These are phyloP conservation scores for Gymnocheta viridis DNA, from an alignment of 2,888 invertebrate species.

Conservation along the genomic window DNA sequence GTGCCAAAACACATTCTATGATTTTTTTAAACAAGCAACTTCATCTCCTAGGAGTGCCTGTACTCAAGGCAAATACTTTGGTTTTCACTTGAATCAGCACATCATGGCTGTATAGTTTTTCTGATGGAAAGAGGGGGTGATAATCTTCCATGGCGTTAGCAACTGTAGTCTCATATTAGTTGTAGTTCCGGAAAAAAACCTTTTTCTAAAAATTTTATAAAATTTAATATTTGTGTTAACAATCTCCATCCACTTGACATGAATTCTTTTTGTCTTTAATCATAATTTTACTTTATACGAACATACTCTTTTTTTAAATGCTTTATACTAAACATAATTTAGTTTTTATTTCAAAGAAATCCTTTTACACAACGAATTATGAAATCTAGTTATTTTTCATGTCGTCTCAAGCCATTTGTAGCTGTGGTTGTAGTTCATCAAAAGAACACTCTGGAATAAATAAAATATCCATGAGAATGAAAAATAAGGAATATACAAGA, in stretches of 20 bases:
- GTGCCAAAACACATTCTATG: no score
- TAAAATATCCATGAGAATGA: background rate
- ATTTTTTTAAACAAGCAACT: no score
- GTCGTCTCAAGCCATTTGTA: background rate
- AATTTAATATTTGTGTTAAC: background rate
- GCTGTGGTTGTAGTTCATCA: conserved; percentile 7
- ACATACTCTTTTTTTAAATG: background rate
- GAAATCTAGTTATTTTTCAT: conserved; percentile 24
- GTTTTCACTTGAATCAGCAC: no score
- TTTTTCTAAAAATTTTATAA: background rate
- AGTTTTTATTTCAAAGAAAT: conserved; percentile 7
- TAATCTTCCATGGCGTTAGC: no score
- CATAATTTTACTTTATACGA: background rate
- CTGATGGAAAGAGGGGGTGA: no score
- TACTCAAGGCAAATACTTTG: no score
- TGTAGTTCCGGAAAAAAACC: background rate
- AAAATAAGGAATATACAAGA: background rate
- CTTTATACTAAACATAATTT: conserved; percentile 19
- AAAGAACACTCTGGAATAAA: background rate
- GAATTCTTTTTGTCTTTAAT: background rate
- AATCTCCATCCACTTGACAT: background rate
- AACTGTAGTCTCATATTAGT: background rate
- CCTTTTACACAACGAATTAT: conserved; percentile 30
- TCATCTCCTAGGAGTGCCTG: no score
- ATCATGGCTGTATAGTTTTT: no score